A percentile compares a stretch with the other conserved stretches of the same genome.
Evolutionary conservation across 2,888 invertebrate genomes (phyloP).

Genomic region (Tipula confusa): DNA sequence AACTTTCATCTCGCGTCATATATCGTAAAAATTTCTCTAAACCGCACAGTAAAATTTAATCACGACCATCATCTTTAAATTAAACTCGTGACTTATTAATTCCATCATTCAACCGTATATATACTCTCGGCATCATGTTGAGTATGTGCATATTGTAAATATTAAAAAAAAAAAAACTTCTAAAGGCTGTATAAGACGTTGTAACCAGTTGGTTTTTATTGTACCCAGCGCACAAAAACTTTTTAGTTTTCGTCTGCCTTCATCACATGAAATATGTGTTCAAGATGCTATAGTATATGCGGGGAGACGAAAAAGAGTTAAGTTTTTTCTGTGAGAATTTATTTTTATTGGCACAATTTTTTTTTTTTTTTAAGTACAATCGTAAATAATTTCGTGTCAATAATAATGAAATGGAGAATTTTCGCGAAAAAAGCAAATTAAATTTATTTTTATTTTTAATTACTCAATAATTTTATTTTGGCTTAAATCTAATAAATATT

Average conservation of each 20-base stretch:
- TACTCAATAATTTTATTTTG: background rate
- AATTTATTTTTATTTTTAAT: background rate
- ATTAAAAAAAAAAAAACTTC: background rate
- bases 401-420: background rate
- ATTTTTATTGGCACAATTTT: background rate
- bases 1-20: background rate
- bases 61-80: background rate
- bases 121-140: background rate
- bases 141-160: background rate
- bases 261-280: background rate
- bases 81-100: slow-evolving; percentile 7
- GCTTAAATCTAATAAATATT: slow-evolving; percentile 4
- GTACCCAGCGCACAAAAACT: background rate
- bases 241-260: background rate
- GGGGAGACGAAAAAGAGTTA: background rate
- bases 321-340: background rate
- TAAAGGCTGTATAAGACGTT: background rate
- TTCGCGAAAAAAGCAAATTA: background rate
- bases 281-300: too few species aligned
- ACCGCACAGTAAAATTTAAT: background rate
- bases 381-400: slow-evolving; percentile 14
- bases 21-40: background rate
- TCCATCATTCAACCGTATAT: slow-evolving; percentile 5
- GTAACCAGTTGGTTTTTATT: background rate
- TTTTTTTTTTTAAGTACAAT: background rate